Percentiles rank a stretch among this genome's conserved stretches.
Conservation (phyloP, 2,888 invertebrate genomes). For the Cheilosia scutellata region DNA sequence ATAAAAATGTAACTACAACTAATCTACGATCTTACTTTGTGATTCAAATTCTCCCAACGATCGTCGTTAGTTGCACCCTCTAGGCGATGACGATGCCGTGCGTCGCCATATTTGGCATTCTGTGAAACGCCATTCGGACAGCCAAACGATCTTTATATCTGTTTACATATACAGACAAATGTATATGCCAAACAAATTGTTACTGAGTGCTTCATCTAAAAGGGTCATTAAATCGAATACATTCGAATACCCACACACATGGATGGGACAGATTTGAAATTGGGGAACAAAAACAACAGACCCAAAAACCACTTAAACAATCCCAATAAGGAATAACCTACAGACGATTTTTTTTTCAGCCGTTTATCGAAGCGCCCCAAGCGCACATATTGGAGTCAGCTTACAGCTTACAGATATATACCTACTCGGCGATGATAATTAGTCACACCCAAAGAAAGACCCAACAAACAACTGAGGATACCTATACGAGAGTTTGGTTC, state of each 20-base stretch:
- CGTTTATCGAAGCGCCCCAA: constrained; percentile 57
- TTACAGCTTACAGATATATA: constrained; percentile 52
- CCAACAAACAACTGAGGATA: constrained; percentile 60
- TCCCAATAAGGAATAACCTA: constrained; percentile 68
- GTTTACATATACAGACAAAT: neutral
- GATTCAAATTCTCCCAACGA: neutral
- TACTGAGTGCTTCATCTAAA: constrained; percentile 3
- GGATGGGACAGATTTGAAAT: constrained; percentile 8
- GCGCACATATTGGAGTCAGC: constrained; percentile 56
- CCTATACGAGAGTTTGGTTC: constrained; percentile 42
- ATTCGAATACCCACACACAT: constrained; percentile 7
- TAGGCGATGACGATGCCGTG: neutral
- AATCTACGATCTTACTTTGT: too few species aligned
- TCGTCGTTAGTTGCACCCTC: neutral
- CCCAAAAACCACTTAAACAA: constrained; percentile 56
- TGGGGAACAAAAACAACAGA: constrained; percentile 20
- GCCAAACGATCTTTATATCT: neutral
- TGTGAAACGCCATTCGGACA: neutral
- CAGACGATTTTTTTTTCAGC: constrained; percentile 37
- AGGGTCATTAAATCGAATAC: constrained; percentile 47
- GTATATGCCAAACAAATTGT: neutral
- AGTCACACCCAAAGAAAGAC: constrained; percentile 65
- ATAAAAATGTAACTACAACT: too few species aligned
- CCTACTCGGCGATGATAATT: constrained; percentile 63
- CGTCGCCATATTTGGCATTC: neutral